Base-by-base conservation (phyloP, 2,113 vertebrate genomes). In the Mohoua ochrocephala region DNA sequence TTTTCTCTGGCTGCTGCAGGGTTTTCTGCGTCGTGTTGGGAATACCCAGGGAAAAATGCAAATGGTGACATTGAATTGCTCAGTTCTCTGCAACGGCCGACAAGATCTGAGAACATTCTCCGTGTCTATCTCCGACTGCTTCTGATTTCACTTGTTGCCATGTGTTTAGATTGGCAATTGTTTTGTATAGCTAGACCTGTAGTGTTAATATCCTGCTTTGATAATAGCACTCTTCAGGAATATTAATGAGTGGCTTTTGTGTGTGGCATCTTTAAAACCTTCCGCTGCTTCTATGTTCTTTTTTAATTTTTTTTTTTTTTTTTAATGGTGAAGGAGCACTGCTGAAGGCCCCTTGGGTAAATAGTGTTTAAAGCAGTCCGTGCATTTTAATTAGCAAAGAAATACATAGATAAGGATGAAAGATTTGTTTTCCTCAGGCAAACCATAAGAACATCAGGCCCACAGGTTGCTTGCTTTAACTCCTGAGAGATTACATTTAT, bases 301-400 rank as follows among this genome's bases (percentile, higher is more conserved):
- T 61, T 39, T 61, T 3, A n/a, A 21, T 21, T 63, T 35, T 30
- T 6, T 3, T 18, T 3, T 18, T 28, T 13, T 53, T 60, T 60
- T 64, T 92, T 42, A 75, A 52, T 81, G 70, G 85, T 88, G 78
- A 92, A 94, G 86, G 95, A 92, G 78, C 85, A 89, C 23, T 68
- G 52, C 50, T 76, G 86, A 94, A 77, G 45, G 59, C 56, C 94
- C 24, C 61, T 87, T 81, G 87, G 81, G 93, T 93, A 95, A 96
- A 95, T 9, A 74, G 68, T 75, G 79, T 78, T 97, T 95, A 91
- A 86, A 95, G 82, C 82, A 94, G 71, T 87, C 89, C 78, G 69
- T 92, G 94, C 79, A 85, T 97, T 98, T 97, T 97, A 96, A 97
- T 97, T 97, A 96, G 65, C 67, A 87, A 91, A 96, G 93, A 95